Evolutionary conservation across 2,113 vertebrate genomes (phyloP).

Genomic region (Melanotaenia duboulayi): DNA sequence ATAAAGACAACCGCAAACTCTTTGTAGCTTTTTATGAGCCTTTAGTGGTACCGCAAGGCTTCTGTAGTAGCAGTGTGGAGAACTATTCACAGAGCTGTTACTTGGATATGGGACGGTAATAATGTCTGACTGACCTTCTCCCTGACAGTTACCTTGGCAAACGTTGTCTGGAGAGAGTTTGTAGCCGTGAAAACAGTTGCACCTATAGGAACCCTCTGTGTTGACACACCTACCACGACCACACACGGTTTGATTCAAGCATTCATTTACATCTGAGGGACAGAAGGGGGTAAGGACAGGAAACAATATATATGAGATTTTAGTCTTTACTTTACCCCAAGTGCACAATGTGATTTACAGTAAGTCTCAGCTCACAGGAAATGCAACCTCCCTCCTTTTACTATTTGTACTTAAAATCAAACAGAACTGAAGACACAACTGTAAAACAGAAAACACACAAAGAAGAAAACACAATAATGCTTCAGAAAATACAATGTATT

Average conservation of each 20-base stretch:
- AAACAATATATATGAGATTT: conserved; percentile 13
- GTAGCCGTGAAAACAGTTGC: conserved; percentile 82
- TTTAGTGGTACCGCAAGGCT: conserved; percentile 31
- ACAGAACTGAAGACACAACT: too few species aligned
- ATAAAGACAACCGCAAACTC: conserved; percentile 31
- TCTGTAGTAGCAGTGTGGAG: conserved; percentile 40
- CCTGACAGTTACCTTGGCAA: conserved; percentile 77
- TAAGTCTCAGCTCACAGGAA: background rate
- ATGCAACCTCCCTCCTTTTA: background rate
- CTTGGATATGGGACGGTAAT: conserved; percentile 7
- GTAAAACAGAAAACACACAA: too few species aligned
- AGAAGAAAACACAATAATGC: background rate
- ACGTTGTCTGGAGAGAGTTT: conserved; percentile 66
- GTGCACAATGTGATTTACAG: background rate
- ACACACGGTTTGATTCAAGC: conserved; percentile 75
- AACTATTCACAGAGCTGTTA: conserved; percentile 40
- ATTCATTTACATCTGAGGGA: conserved; percentile 81
- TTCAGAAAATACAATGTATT: conserved; percentile 4
- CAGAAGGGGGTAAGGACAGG: conserved; percentile 7
- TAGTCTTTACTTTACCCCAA: background rate
- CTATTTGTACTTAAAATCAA: background rate
- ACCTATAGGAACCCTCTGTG: conserved; percentile 80
- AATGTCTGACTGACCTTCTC: conserved; percentile 15
- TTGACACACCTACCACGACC: conserved; percentile 80
- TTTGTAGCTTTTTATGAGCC: conserved; percentile 41